Conservation (phyloP, 2,113 vertebrate species). For the Neolamprologus tretocephalus region DNA sequence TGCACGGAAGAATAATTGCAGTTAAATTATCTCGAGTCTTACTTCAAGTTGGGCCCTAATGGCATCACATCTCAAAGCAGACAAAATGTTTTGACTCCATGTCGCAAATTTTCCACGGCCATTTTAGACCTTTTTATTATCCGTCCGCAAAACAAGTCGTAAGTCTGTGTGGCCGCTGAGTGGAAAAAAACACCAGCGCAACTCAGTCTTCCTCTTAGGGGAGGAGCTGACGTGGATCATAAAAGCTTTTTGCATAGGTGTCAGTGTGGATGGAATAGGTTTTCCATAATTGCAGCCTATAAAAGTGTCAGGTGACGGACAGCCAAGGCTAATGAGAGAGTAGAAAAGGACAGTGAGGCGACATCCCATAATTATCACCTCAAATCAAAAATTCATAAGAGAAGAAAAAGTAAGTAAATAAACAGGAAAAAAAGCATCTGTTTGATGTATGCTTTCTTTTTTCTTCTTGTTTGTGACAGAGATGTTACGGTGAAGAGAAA, state of each 20-base stretch:
- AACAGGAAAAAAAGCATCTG: not conserved
- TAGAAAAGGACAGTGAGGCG: constrained; percentile 16
- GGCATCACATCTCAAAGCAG: not conserved
- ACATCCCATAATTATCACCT: constrained; percentile 59
- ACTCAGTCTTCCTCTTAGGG: not conserved
- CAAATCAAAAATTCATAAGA: constrained; percentile 17
- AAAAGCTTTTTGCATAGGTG: constrained; percentile 18
- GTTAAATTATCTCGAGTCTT: constrained; percentile 28
- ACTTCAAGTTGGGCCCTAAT: not conserved
- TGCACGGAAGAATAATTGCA: constrained; percentile 16
- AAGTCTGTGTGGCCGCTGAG: not conserved
- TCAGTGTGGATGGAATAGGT: constrained; percentile 17
- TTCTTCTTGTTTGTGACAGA: not conserved
- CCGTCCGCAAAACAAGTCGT: constrained; percentile 12
- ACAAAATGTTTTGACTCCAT: constrained; percentile 36
- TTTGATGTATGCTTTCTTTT: not conserved
- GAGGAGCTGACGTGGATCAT: constrained; percentile 9
- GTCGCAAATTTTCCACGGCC: not conserved
- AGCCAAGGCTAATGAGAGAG: constrained; percentile 43
- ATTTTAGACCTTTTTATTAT: not conserved
- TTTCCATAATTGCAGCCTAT: constrained; percentile 50
- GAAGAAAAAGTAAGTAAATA: not conserved
- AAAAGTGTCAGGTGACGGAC: constrained; percentile 28
- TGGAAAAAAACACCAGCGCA: not conserved
- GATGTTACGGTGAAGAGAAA: not conserved